Base-by-base conservation (phyloP, 2,888 invertebrate species). In the Eupithecia exiguata region DNA sequence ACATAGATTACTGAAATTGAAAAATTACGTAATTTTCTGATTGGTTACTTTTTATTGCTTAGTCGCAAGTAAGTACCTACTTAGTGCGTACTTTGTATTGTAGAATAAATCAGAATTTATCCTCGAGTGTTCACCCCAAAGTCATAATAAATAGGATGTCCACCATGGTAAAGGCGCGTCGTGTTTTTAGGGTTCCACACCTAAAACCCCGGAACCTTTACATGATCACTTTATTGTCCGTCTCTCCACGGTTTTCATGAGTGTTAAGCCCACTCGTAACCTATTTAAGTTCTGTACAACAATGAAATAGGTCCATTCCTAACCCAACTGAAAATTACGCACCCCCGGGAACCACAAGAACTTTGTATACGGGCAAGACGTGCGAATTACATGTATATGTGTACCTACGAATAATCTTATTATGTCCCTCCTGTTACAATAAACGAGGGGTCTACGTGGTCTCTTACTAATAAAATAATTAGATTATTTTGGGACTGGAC, bases 401-500 rank as follows among this genome's bases (percentile, higher is more conserved):
- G 25, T 70, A 70, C 18, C 16, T 78, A 76, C 72, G 75, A 75
- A 76, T 74, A 78, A 78, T 79, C 79, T 81, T 82, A 77, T 82
- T 83, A 79, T 75, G 82, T 78, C 76, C 80, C 74, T 72, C 75
- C 80, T 70, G 73, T 69, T 76, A 79, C 72, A 78, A 78, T 79
- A 75, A 81, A 79, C 79, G 79, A 80, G 80, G 77, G 81, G 75
- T 75, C 74, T 77, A 78, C 78, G 77, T 80, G 78, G 81, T 75
- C 80, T 79, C 79, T 82, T 79, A 83, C 81, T 86, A 88, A 87
- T 87, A 86, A 86, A 86, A 87, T 89, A 87, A 89, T 89, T 85
- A 86, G 79, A 81, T 85, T 84, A 86, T 81, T 74, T 74, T 68
- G 74, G 71, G 73, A 73, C 69, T 70, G 73, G 74, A 75, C 73